Conservation (phyloP, 35 echinoderm and acorn worm genomes). For the Chiridota heheva region DNA sequence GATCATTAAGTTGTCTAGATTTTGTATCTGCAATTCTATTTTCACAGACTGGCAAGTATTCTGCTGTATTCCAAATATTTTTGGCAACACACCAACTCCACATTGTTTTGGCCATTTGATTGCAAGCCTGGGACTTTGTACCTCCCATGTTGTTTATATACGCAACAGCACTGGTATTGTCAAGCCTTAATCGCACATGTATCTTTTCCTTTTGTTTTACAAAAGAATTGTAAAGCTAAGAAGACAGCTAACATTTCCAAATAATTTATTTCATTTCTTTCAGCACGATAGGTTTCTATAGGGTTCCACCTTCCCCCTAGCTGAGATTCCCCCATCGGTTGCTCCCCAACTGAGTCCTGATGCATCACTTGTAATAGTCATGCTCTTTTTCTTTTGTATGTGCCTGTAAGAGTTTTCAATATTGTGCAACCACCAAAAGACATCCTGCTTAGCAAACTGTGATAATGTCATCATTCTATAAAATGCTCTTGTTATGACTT, state of each 20-base stretch:
- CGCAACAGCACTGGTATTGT: conserved; percentile 73
- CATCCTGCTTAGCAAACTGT: background rate
- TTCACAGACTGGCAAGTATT: conserved; percentile 37
- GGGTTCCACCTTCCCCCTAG: conserved; percentile 57
- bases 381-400: background rate
- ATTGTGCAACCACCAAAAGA: conserved; percentile 13
- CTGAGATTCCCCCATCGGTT: conserved; percentile 32
- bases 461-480: conserved; percentile 21
- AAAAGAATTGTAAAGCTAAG: conserved; percentile 51
- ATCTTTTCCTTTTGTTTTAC: conserved; percentile 27
- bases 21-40: conserved; percentile 46
- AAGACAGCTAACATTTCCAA: conserved; percentile 38
- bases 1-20: conserved; percentile 39
- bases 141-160: conserved; percentile 74
- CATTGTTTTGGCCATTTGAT: conserved; percentile 46
- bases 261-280: conserved; percentile 44
- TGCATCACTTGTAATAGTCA: conserved; percentile 60
- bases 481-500: background rate
- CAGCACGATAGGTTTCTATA: background rate
- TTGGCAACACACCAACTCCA: conserved; percentile 72
- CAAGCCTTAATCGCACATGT: conserved; percentile 54
- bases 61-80: conserved; percentile 58
- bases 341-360: conserved; percentile 63
- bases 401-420: background rate
- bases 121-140: conserved; percentile 52